phyloP scores from a whole-genome alignment of 1,140 invertebrate genomes.

The Diplogasteroides magnus region DNA sequence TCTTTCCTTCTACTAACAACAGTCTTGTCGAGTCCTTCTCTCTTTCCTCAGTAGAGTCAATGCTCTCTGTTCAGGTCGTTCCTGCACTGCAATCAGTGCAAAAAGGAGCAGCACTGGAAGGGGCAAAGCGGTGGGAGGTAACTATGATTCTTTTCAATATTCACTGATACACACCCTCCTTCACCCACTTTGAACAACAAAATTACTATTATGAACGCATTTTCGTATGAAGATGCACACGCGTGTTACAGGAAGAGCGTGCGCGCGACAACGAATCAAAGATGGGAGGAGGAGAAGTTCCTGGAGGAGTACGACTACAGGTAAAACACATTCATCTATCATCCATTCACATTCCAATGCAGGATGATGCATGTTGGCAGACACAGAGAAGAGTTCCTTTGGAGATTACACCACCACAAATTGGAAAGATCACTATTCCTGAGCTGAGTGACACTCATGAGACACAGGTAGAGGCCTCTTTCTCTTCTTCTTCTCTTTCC shows the following conservation, averaged over 20 bases:
- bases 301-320: neutral
- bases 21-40: neutral
- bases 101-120: conserved; percentile 11
- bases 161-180: too few relatives aligned
- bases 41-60: neutral
- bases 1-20: conserved; percentile 2
- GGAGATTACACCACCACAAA: conserved; percentile 24
- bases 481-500: neutral
- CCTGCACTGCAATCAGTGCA: neutral
- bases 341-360: conserved; percentile 6
- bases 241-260: neutral
- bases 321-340: neutral
- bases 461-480: conserved; percentile 8
- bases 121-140: conserved; percentile 16
- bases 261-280: neutral
- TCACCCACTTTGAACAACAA: neutral
- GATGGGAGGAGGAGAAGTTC: neutral
- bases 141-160: too few relatives aligned
- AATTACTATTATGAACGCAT: neutral
- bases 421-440: conserved; percentile 31
- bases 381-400: conserved; percentile 25
- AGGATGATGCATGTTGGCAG: conserved; percentile 34
- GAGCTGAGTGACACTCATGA: conserved; percentile 26
- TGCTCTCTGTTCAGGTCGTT: neutral
- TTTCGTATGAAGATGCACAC: too few relatives aligned